These are phyloP conservation scores for Anguilla rostrata DNA, from an alignment of 2,113 vertebrate species.

Conservation along the genomic window DNA sequence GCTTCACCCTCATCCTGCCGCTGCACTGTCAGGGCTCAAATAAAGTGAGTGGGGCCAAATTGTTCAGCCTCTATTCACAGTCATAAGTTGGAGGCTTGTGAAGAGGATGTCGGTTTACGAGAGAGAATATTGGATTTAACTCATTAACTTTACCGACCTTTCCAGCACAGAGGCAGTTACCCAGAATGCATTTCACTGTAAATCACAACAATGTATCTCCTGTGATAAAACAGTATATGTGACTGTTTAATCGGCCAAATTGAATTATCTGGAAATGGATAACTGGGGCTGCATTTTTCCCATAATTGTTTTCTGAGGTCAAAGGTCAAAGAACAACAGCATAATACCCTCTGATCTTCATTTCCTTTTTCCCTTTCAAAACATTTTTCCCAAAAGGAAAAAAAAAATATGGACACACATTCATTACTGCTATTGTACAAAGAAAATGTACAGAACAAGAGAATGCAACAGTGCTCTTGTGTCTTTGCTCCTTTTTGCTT, in stretches of 20 bases:
- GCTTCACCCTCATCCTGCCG: neutral
- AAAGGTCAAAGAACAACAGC: neutral
- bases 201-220: neutral
- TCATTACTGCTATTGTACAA: neutral
- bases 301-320: neutral
- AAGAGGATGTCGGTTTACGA: neutral
- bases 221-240: neutral
- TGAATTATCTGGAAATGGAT: neutral
- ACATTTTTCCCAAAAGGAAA: neutral
- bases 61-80: too few relatives aligned
- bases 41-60: neutral
- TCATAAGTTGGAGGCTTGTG: neutral
- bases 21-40: neutral
- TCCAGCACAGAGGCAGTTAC: neutral
- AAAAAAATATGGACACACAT: too few relatives aligned
- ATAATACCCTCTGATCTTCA: neutral
- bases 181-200: neutral
- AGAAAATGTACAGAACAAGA: neutral
- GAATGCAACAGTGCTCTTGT: neutral
- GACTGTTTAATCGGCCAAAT: neutral
- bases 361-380: neutral
- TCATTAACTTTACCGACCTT: neutral
- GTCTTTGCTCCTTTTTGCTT: too few relatives aligned
- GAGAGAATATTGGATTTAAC: neutral
- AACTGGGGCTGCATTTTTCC: neutral